Evolutionary conservation across 2,797 vertebrate genomes (phyloP), one percentile per base, ranked within the genome.

Genomic region (Diplodus sargus): DNA sequence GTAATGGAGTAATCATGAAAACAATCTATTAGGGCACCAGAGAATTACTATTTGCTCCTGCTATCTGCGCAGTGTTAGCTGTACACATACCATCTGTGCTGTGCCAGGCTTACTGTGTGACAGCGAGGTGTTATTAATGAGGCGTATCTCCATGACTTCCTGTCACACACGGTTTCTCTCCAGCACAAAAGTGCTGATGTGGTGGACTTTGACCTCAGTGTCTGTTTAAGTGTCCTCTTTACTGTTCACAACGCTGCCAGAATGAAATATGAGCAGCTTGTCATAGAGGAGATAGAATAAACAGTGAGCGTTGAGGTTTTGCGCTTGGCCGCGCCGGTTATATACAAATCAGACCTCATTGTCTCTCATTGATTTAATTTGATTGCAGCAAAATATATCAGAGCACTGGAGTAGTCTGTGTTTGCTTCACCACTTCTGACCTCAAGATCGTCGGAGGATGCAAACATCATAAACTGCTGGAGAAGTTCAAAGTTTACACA

Each of bases 131-230:
- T 85, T 89, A 88, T 86, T 87, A 92, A 88, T 89, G 81, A 90
- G 51, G 85, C 90, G 70, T 90, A 87, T 91, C 90, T 88, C 84
- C 60, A 30, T 59, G 34, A 87, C 90, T 92, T 91, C 90, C 92
- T 93, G 90, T 74, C 74, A 91, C 81, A 90, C 70, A 81, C 34
- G 10, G 51, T 80, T 76, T 79, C 52, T 47, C 81, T 88, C 78
- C 53, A 73, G 57, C 63, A 60, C 64, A 86, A 53, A 90, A 83
- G 69, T 92, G 88, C 87, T 92, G 87, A 90, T 90, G 83, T 89
- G 87, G 82, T 83, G 90, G 91, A 95, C 94, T 94, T 93, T 92
- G 91, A 90, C 82, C 86, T 54, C 57, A 73, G 0, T 76, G 66
- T 78, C 64, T 87, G 49, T 78, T 76, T 20, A 81, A 81, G 78